Base-by-base conservation (phyloP, 2,113 vertebrate species). In the Malurus alboscapulatus region DNA sequence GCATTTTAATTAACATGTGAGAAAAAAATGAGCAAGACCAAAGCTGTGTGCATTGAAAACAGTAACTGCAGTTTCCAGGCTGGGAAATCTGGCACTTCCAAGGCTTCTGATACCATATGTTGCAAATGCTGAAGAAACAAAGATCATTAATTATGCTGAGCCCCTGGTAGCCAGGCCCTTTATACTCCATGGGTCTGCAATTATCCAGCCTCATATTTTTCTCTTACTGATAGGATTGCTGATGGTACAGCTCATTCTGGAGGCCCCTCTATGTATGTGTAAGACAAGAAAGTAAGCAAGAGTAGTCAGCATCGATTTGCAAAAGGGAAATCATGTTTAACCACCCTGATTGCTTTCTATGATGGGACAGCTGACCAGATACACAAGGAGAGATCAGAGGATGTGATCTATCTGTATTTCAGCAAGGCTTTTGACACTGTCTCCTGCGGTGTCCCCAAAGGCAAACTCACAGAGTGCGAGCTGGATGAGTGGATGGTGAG, bases 21-120 rank as follows among this genome's bases (percentile, higher is more conserved):
- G n/a, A 14, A 69, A 58, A 67, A 82, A 88, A 90, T 74, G 90
- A 88, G 88, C 87, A 92, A 93, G 76, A 72, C 47, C 87, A 91
- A 90, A 80, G 89, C 80, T 88, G 47, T 27, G 50, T 29, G 48
- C 87, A 48, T 12, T 69, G 80, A 36, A 87, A 95, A 91, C 54
- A 77, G 19, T 50, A 83, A 75, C 50, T 82, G 51, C 40, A 45
- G 27, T 51, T 88, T 93, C 68, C 76, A 88, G 61, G 61, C 51
- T 89, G 80, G 61, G 53, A 88, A 91, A 87, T 84, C 73, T 71
- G 77, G 66, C 50, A 71, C 68, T 75, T 92, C 62, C 77, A 87
- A 82, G 32, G 69, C 45, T 92, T 84, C 69, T 66, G 47, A 86
- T 54, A 61, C 59, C 67, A 45, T 92, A 90, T 45, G 72, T 9